Base-by-base conservation (phyloP, 1,140 invertebrate species). In the Drosophila ananassae region DNA sequence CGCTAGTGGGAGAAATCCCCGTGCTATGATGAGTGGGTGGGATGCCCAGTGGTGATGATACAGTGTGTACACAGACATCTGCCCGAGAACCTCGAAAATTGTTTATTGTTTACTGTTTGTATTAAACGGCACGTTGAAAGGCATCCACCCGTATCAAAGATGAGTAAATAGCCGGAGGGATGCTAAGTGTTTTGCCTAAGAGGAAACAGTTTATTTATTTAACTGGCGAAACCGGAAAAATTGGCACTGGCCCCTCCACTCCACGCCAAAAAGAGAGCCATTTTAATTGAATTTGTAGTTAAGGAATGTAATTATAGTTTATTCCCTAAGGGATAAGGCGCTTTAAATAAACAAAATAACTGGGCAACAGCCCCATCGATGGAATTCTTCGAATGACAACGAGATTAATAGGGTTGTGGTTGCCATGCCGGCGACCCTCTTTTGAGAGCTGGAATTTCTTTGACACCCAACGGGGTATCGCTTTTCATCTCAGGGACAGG, bases 31-130 rank as follows among this genome's bases (percentile, higher is more conserved):
- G 6, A 37, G 51, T 28, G 7, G 24, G 46, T 12, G 0, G 25
- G 34, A 3, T 4, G n/a, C 30, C 9, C 2, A 30, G 2, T 13
- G 59, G 21, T 17, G 25, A 2, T 52, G 9, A n/a, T 28, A 28
- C 41, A 44, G 39, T 46, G 32, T 69, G 63, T 69, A 69, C 34
- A 68, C 66, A 69, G 63, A 50, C 63, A 69, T 68, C 51, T 69
- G 52, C 41, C 32, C 25, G 24, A 48, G 44, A 57, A 13, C 67
- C 67, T 50, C 64, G 64, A 69, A 21, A 39, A 69, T 69, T 71
- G 67, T 71, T 71, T 71, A 71, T 71, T 71, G 67, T 71, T 71
- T 71, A 69, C 66, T 50, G 34, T 69, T 57, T 57, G 67, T 63
- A 71, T 56, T 67, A 55, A 71, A 39, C 52, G 52, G 25, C 51